Evolutionary conservation across 2,888 invertebrate species (phyloP), one percentile per base, ranked within the genome.

Genomic region (Adineta ricciae): DNA sequence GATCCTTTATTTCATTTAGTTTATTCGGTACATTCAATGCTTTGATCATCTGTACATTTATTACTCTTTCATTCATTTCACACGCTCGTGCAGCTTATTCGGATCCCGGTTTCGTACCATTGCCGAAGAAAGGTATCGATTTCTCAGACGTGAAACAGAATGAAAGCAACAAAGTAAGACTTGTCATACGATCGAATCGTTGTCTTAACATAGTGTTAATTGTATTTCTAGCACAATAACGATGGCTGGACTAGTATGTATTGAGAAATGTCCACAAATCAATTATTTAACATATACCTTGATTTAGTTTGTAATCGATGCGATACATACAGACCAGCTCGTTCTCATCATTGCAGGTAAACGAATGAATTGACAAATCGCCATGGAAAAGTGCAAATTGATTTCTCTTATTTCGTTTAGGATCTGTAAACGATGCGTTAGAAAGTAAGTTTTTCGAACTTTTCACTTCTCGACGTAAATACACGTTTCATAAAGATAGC

Each of bases 31-130:
- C 94, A 73, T 92, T 95, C 87, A 94, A 95, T 90, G 94, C 94
- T 11, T 92, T 95, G 49, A 89, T 93, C 83, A 95, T 95, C 91
- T 95, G 95, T 89, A 93, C 93, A 0, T 91, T 95, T 21, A 92
- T 95, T 85, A 93, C 95, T 88, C 91, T 95, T 84, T 90, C 95
- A 86, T 91, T 93, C 84, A 92, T 94, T 91, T 93, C 95, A 4
- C 95, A 96, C 90, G 88, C 94, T 27, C 92, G 94, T 88, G 95
- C 95, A 14, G 95, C 95, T 86, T 92, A 95, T 88, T 94, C 94
- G n/a, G 95, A 96, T 91, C 95, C 96, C 8, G 95, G 95, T 5
- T 93, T 94, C 84, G 94, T 96, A 73, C 95, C 94, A n/a, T 91
- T 94, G 84, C 92, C 91, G 50, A 89, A 89, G 86, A 90, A 90